Base-by-base conservation (phyloP, 2,888 invertebrate species). In the Amorpha juglandis region DNA sequence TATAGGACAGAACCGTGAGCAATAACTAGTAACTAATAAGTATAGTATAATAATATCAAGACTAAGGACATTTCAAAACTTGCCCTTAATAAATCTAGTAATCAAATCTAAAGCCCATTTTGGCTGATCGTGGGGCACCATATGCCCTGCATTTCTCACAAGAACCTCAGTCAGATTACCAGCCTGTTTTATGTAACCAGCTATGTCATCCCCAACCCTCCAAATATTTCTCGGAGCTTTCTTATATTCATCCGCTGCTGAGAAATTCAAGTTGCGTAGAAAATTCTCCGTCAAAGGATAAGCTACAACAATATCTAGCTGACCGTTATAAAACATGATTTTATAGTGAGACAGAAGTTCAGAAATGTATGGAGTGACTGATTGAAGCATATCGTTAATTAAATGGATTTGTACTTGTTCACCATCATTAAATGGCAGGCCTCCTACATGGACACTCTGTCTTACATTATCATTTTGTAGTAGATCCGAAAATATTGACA, bases 61-160 rank as follows among this genome's bases (percentile, higher is more conserved):
- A 53, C 38, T 38, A 6, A 38, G 38, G 16, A n/a, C n/a, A 7
- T 78, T 77, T 78, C 50, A 76, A 50, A 88, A 71, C 68, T 87
- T 86, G 65, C 87, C 83, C 12, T 75, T 76, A 48, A 94, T 86
- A 81, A 95, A 95, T 71, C 88, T 88, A 55, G 87, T 91, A 48
- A 95, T 94, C 77, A 95, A 82, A 76, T 95, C 92, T 3, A 92
- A 87, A 0, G 94, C 94, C 91, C 94, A 94, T 69, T 92, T 88
- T 0, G 95, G 95, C 72, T 95, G 94, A 74, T 95, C 95, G 63
- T 86, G 81, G 0, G 95, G 95, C 1, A 95, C 94, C 93, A 97
- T 96, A 78, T 97, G 97, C 0, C 97, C 97, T 9, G 97, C 96
- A 87, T 96, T 95, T 48, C 97, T 91, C 0, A 97, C 95, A 71